Evolutionary conservation across 2,797 vertebrate species (phyloP).

Genomic region (Hybognathus amarus): DNA sequence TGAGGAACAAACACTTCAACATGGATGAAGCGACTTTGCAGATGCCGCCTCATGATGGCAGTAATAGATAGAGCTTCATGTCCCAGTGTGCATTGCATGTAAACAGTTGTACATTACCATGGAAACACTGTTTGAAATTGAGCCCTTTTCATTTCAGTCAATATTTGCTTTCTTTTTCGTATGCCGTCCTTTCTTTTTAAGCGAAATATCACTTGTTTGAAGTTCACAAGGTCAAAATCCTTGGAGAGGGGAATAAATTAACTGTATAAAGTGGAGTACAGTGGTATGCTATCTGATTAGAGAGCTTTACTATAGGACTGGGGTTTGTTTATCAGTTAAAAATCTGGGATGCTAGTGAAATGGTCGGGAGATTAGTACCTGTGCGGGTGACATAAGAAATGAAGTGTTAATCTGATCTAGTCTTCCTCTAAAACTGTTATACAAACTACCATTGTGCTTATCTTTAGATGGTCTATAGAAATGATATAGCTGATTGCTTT

Average conservation of each 20-base stretch:
- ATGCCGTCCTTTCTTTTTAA: neutral
- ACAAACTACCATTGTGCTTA: neutral
- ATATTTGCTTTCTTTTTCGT: neutral
- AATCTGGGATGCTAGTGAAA: neutral
- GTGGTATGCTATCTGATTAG: neutral
- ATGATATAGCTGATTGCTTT: neutral
- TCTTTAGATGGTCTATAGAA: neutral
- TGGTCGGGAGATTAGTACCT: neutral
- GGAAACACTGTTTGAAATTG: conserved; percentile 8
- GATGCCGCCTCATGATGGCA: conserved; percentile 75
- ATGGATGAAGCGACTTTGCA: conserved; percentile 3
- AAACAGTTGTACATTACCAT: conserved; percentile 1
- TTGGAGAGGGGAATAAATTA: neutral
- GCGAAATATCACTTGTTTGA: conserved; percentile 3
- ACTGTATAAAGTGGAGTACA: neutral
- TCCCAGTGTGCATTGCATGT: conserved; percentile 60
- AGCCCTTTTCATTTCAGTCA: conserved; percentile 14
- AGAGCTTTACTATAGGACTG: neutral
- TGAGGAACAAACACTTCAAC: neutral
- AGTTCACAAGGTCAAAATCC: conserved; percentile 3
- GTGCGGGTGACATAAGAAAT: neutral
- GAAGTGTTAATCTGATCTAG: neutral
- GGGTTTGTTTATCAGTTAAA: neutral
- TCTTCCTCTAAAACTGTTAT: neutral
- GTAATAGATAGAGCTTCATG: conserved; percentile 55